phyloP scores from a whole-genome alignment of 2,797 vertebrate species.

The Xenopus petersii region DNA sequence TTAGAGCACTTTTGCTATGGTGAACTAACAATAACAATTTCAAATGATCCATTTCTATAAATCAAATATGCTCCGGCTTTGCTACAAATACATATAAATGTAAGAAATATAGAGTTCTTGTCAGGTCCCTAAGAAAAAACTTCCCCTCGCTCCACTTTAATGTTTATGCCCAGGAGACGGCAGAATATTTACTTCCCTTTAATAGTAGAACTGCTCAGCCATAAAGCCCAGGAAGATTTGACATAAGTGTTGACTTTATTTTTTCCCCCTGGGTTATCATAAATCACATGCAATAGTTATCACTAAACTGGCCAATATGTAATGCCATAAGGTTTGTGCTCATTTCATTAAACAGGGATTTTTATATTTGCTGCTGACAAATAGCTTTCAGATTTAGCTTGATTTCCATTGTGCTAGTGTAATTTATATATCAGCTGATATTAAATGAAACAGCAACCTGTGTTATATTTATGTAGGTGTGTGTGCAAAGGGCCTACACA shows the following conservation, averaged over 20 bases:
- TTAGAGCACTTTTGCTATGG: constrained; percentile 16
- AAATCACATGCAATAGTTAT: constrained; percentile 32
- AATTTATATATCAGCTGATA: not conserved
- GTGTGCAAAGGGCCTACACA: too few relatives aligned
- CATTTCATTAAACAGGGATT: too few relatives aligned
- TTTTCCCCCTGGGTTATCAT: constrained; percentile 16
- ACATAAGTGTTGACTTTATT: constrained; percentile 27
- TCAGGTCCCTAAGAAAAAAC: constrained; percentile 20
- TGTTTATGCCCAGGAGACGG: constrained; percentile 2
- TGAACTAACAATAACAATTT: constrained; percentile 36
- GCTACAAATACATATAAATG: constrained; percentile 31
- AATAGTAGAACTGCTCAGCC: constrained; percentile 21
- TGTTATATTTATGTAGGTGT: too few relatives aligned
- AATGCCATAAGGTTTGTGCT: not conserved
- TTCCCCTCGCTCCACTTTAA: not conserved
- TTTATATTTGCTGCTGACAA: too few relatives aligned
- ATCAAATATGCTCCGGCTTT: constrained; percentile 26
- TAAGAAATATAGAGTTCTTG: constrained; percentile 20
- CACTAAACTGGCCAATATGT: constrained; percentile 9
- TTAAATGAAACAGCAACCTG: too few relatives aligned
- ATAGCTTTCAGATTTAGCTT: not conserved
- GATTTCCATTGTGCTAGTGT: not conserved
- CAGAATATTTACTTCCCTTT: constrained; percentile 26
- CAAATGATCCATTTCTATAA: constrained; percentile 40
- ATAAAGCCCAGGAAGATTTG: constrained; percentile 27